Conservation (phyloP, 2,797 vertebrate genomes). For the Chaunax sp. region DNA sequence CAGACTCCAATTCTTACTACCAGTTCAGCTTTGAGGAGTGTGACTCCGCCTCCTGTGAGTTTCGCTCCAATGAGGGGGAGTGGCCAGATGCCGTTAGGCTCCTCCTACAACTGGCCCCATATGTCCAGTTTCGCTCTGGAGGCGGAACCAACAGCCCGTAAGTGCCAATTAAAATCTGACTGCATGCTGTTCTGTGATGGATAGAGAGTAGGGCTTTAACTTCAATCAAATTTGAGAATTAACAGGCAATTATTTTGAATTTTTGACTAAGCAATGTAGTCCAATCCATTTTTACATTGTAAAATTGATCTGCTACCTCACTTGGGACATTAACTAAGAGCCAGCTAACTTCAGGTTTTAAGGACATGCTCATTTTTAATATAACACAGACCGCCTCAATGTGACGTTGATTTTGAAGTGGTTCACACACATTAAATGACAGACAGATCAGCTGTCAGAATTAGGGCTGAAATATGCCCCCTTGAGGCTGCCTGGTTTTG, state of each 20-base stretch:
- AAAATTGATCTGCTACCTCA: neutral
- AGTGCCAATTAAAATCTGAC: slow-evolving; percentile 71
- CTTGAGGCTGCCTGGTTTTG: too few relatives aligned
- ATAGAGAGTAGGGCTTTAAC: neutral
- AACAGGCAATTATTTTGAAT: neutral
- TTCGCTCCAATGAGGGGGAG: slow-evolving; percentile 88
- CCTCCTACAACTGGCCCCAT: slow-evolving; percentile 90
- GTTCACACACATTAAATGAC: too few relatives aligned
- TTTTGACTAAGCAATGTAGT: too few relatives aligned
- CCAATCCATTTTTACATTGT: neutral
- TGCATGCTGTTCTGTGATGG: neutral
- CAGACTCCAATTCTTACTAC: slow-evolving; percentile 94
- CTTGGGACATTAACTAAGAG: neutral
- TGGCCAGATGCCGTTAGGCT: slow-evolving; percentile 95
- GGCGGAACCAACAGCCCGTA: slow-evolving; percentile 89
- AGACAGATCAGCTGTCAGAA: too few relatives aligned
- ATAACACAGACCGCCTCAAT: too few relatives aligned
- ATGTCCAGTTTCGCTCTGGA: slow-evolving; percentile 86
- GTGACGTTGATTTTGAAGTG: too few relatives aligned
- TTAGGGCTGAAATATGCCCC: too few relatives aligned
- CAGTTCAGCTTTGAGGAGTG: slow-evolving; percentile 98
- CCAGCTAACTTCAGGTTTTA: neutral
- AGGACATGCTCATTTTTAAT: too few relatives aligned
- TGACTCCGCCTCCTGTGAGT: slow-evolving; percentile 91
- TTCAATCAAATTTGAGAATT: neutral